phyloP scores from a whole-genome alignment of 53 echinoderm and acorn worm genomes.

The Holothuria scabra region DNA sequence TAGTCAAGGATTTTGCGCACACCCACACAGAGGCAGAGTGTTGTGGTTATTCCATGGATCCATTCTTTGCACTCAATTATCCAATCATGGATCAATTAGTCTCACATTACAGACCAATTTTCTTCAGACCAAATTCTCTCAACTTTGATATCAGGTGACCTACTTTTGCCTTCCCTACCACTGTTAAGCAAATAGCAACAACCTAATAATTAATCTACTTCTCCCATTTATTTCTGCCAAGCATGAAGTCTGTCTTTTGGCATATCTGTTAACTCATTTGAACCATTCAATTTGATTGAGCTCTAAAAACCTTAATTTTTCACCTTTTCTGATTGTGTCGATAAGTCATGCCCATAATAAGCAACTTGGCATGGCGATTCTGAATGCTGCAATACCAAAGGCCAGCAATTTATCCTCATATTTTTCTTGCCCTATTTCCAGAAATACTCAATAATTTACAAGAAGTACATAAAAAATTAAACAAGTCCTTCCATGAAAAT shows the following conservation, averaged over 20 bases:
- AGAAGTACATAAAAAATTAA: constrained; percentile 26
- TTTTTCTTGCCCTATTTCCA: constrained; percentile 44
- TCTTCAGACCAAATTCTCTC: neutral
- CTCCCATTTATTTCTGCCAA: constrained; percentile 24
- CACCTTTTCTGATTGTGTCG: constrained; percentile 15
- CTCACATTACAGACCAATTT: constrained; percentile 13
- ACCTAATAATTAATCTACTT: constrained; percentile 37
- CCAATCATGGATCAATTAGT: constrained; percentile 30
- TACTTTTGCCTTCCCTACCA: constrained; percentile 5
- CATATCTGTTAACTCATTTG: neutral
- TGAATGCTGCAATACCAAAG: neutral
- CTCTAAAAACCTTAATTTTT: constrained; percentile 43
- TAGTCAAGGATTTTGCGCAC: too few species aligned
- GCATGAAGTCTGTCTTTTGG: neutral
- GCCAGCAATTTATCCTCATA: constrained; percentile 18
- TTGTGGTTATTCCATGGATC: too few species aligned
- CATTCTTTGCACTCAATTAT: neutral
- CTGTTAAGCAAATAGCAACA: constrained; percentile 43
- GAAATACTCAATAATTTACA: constrained; percentile 44
- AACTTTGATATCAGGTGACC: constrained; percentile 38
- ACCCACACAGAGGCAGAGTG: too few species aligned
- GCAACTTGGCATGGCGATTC: neutral
- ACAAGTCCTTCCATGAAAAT: neutral
- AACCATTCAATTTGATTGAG: constrained; percentile 24
- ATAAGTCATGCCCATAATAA: constrained; percentile 20